A percentile compares a stretch with the other conserved stretches of the same genome.
phyloP scores from a whole-genome alignment of 2,797 vertebrate species.

The Tapera naevia region DNA sequence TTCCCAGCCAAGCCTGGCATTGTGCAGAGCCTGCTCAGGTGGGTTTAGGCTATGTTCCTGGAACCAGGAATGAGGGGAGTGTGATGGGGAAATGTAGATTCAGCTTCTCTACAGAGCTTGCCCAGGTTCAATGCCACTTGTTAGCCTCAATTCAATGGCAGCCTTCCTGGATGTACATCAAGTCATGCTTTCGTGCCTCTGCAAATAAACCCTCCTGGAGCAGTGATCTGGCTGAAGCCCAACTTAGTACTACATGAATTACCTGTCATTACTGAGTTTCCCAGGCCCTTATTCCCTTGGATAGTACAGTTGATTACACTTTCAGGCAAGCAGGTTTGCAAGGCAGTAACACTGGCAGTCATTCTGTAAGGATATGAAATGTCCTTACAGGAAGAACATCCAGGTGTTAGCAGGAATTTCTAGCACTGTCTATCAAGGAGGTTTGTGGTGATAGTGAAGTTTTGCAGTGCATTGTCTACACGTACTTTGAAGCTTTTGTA shows the following conservation, averaged over 20 bases:
- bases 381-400: not conserved
- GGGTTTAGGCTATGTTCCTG: slow-evolving; percentile 36
- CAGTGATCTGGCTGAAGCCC: not conserved
- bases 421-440: not conserved
- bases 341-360: not conserved
- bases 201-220: not conserved
- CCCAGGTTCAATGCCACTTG: not conserved
- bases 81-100: not conserved
- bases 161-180: not conserved
- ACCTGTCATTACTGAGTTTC: not conserved
- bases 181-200: not conserved
- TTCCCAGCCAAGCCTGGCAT: slow-evolving; percentile 3
- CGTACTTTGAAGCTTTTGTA: not conserved
- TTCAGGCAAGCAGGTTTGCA: not conserved
- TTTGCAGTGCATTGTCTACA: not conserved
- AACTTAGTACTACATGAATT: not conserved
- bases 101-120: not conserved
- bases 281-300: not conserved
- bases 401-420: too few relatives aligned
- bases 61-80: not conserved
- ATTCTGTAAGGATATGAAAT: not conserved
- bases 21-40: not conserved
- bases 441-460: not conserved
- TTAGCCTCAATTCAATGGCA: not conserved
- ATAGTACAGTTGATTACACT: not conserved